These are phyloP conservation scores for Phoeniculus purpureus DNA, from an alignment of 2,797 vertebrate species.

Conservation along the genomic window DNA sequence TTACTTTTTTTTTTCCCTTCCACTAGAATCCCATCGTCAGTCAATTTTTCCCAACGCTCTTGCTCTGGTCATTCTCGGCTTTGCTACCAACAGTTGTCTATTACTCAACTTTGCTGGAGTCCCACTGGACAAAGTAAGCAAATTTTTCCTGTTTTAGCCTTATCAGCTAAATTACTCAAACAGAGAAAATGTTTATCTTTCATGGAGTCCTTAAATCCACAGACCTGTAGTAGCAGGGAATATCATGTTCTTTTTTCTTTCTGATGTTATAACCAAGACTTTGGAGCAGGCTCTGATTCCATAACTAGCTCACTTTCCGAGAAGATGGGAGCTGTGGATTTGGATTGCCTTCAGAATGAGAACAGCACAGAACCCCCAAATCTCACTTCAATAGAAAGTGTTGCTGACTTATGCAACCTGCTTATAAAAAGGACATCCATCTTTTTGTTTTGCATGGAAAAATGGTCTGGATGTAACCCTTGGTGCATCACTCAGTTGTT, in stretches of 20 bases:
- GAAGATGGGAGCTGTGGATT: neutral
- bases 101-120: slow-evolving; percentile 92
- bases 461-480: neutral
- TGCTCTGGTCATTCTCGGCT: slow-evolving; percentile 94
- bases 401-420: neutral
- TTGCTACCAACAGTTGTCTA: slow-evolving; percentile 91
- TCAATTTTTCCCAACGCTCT: slow-evolving; percentile 94
- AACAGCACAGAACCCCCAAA: neutral
- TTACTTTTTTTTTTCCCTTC: neutral
- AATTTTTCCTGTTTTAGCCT: neutral
- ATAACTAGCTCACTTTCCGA: rapidly evolving
- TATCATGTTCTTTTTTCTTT: neutral
- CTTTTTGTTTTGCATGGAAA: neutral
- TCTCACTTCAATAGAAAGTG: neutral
- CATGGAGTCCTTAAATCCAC: rapidly evolving
- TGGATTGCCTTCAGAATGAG: neutral
- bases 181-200: neutral
- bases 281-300: neutral
- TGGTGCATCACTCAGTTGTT: neutral
- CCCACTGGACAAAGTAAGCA: slow-evolving; percentile 95
- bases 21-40: slow-evolving; percentile 90
- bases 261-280: neutral
- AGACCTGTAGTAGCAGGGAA: neutral
- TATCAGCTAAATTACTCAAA: neutral
- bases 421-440: neutral